Conservation (phyloP, 2,888 invertebrate species). For the Aleiodes leptofemur region DNA sequence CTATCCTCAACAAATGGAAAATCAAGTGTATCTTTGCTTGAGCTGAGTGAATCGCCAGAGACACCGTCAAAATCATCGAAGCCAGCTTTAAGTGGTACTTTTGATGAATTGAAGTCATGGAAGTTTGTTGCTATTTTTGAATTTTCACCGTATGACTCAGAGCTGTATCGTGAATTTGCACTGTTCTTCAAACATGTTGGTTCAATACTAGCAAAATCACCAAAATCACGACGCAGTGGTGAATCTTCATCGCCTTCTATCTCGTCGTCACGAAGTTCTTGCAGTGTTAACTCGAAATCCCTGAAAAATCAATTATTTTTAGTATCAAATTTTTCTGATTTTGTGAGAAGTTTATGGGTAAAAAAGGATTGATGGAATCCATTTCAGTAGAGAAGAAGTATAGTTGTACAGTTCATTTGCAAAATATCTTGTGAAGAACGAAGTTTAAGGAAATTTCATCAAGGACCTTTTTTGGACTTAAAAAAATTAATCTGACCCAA, state of each 20-base stretch:
- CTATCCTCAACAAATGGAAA: constrained; percentile 71
- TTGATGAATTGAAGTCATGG: constrained; percentile 68
- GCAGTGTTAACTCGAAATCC: constrained; percentile 62
- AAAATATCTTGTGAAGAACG: no score
- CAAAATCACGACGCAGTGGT: constrained; percentile 68
- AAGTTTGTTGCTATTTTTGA: constrained; percentile 61
- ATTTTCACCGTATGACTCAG: constrained; percentile 64
- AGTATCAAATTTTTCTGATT: not conserved
- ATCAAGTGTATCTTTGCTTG: constrained; percentile 70
- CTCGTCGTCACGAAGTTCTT: constrained; percentile 64
- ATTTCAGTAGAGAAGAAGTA: no score
- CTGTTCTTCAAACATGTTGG: constrained; percentile 66
- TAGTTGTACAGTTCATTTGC: no score
- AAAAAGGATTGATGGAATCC: no score
- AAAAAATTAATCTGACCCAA: no score
- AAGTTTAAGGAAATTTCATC: no score
- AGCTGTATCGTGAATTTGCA: constrained; percentile 62
- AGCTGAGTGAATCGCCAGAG: constrained; percentile 67
- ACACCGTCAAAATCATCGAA: constrained; percentile 73
- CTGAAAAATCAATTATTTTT: constrained; percentile 55
- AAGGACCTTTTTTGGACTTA: no score
- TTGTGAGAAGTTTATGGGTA: no score
- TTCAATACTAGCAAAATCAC: constrained; percentile 69
- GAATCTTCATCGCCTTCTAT: constrained; percentile 63
- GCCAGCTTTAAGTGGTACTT: constrained; percentile 69